phyloP scores from a whole-genome alignment of 2,113 vertebrate genomes.

The Lipophrys pholis region DNA sequence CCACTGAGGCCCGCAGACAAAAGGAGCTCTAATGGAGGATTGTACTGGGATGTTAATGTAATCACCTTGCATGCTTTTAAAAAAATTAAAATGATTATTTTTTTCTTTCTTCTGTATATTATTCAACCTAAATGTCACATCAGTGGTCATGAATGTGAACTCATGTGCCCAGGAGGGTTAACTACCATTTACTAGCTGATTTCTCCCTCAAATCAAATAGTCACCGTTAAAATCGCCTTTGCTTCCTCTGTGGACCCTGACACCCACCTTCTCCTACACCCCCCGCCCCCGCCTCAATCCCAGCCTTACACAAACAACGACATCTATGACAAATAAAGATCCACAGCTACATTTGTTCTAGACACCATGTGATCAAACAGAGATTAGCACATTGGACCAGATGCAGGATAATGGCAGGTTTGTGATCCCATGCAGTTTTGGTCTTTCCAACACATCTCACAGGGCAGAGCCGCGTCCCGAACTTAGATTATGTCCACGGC shows the following conservation, averaged over 20 bases:
- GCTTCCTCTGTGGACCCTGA: too few relatives aligned
- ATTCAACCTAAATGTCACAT: conserved; percentile 2
- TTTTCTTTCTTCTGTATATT: too few relatives aligned
- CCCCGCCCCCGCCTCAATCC: background rate
- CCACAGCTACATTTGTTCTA: conserved; percentile 17
- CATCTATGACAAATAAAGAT: conserved; percentile 32
- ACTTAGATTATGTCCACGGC: background rate
- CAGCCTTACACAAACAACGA: conserved; percentile 16
- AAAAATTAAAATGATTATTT: conserved; percentile 17
- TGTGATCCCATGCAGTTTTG: background rate
- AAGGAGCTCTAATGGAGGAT: conserved; percentile 48
- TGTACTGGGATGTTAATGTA: conserved; percentile 44
- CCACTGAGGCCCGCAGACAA: conserved; percentile 42
- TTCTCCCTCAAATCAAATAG: background rate
- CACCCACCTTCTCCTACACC: too few relatives aligned
- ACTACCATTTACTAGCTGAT: background rate
- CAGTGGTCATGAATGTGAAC: background rate
- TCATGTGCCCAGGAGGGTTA: background rate
- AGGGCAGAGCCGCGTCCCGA: background rate
- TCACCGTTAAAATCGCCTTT: too few relatives aligned
- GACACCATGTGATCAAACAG: conserved; percentile 34
- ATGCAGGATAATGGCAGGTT: conserved; percentile 6
- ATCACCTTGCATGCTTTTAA: conserved; percentile 54
- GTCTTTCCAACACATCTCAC: conserved; percentile 5
- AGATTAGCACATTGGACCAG: conserved; percentile 46